phyloP scores from a whole-genome alignment of 2,797 vertebrate species.

The Gastrophryne carolinensis region DNA sequence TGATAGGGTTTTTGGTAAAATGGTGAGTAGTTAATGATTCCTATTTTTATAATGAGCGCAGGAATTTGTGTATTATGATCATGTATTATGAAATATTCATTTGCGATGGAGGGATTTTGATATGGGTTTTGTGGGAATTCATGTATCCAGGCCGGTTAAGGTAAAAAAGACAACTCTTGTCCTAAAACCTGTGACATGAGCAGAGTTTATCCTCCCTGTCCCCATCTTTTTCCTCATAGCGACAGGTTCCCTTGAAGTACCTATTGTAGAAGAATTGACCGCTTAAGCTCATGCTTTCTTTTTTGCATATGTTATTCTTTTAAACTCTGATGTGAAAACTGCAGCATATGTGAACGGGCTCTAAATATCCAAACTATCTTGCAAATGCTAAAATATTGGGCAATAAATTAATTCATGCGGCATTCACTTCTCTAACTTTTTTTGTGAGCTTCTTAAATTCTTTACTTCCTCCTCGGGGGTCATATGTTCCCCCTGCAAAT shows the following conservation, averaged over 20 bases:
- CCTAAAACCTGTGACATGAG: no score
- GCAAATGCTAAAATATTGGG: constrained; percentile 25
- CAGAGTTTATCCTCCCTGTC: no score
- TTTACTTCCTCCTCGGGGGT: constrained; percentile 30
- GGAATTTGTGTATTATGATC: no score
- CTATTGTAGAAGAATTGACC: not conserved
- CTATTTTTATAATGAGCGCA: no score
- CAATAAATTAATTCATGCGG: constrained; percentile 44
- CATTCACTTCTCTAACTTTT: constrained; percentile 34
- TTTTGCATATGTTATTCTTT: constrained; percentile 7
- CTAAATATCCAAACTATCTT: constrained; percentile 37
- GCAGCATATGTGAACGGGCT: not conserved
- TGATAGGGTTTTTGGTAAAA: no score
- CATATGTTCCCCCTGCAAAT: constrained; percentile 44
- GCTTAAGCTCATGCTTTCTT: not conserved
- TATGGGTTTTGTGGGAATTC: no score
- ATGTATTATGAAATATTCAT: no score
- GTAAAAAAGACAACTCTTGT: no score
- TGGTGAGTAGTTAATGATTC: no score
- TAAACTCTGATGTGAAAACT: not conserved
- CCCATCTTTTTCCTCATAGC: no score
- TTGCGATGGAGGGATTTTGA: no score
- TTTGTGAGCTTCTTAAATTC: constrained; percentile 25
- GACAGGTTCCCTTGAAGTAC: not conserved
- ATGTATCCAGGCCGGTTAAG: no score